Conservation (phyloP, 2,797 vertebrate genomes). For the Graptemys geographica region DNA sequence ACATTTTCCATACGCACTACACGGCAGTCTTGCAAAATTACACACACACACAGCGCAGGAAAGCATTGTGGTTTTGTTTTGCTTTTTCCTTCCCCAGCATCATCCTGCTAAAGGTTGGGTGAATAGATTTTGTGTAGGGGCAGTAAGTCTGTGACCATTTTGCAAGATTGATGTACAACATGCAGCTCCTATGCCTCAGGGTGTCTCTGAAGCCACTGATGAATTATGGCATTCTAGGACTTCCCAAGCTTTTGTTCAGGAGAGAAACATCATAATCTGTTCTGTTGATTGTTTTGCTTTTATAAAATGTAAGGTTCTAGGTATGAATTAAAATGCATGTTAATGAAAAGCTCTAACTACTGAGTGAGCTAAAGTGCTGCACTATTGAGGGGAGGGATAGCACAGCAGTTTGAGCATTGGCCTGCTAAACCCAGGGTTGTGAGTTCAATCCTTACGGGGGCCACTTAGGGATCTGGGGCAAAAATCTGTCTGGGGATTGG, state of each 20-base stretch:
- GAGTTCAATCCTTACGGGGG: no score
- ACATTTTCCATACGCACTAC: constrained; percentile 39
- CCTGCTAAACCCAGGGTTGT: no score
- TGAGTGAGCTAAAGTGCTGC: background rate
- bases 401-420: no score
- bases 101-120: background rate
- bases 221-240: background rate
- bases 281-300: background rate
- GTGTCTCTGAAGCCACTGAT: background rate
- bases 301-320: background rate
- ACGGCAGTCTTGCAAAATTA: constrained; percentile 34
- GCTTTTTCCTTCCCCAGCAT: background rate
- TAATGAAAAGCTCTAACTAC: background rate
- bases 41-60: background rate
- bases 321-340: background rate
- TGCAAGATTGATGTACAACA: background rate
- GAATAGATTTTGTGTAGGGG: background rate
- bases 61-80: constrained; percentile 34
- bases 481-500: no score
- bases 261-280: background rate
- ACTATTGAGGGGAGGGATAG: background rate
- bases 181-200: background rate
- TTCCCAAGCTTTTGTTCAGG: background rate
- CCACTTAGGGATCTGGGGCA: no score
- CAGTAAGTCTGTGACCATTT: background rate